Base-by-base conservation (phyloP, 2,113 vertebrate species). In the Sylvia atricapilla region DNA sequence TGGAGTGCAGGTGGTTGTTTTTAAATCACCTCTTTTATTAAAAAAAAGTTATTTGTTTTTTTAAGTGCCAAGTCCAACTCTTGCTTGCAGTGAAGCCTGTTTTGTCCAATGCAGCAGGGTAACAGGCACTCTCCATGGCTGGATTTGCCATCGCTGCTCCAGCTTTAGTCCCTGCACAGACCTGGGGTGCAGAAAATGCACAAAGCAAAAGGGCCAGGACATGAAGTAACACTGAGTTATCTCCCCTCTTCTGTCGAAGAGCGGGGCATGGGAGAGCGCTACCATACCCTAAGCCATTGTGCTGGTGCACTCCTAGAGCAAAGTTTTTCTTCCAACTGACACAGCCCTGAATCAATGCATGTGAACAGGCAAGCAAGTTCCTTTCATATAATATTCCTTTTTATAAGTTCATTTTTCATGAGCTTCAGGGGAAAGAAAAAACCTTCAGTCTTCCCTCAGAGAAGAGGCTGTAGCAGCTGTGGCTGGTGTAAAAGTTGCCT, bases 331-430 rank as follows among this genome's bases (percentile, higher is more conserved):
- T 93, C 82, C 81, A 84, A 3, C 50, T 55, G 43, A 1, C 3
- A 30, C 19, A 76, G 66, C 41, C 60, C 44, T 74, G 74, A 90
- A 87, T 82, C 87, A 81, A 56, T 70, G 85, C 78, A 62, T 73
- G 44, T 0, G 0, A 81, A 80, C 1, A 7, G 58, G 31, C 43
- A 68, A 89, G 67, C 24, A 63, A 76, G 62, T 69, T 76, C 85
- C 80, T 94, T 94, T 94, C 95, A 92, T 89, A 75, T 56, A 92
- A 81, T 92, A 95, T 95, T 89, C 83, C 33, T 89, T 95, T 96
- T 90, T 41, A 75, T 93, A 90, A 75, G 47, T 21, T 88, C 31
- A 43, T 93, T 89, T 94, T 74, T 76, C 78, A 72, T 84, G 63
- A 87, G 84, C 47, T 93, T 94, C 73, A 89, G 76, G 86, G 73